These are phyloP conservation scores for Boleophthalmus pectinirostris DNA, from an alignment of 2,113 vertebrate genomes.

Conservation along the genomic window DNA sequence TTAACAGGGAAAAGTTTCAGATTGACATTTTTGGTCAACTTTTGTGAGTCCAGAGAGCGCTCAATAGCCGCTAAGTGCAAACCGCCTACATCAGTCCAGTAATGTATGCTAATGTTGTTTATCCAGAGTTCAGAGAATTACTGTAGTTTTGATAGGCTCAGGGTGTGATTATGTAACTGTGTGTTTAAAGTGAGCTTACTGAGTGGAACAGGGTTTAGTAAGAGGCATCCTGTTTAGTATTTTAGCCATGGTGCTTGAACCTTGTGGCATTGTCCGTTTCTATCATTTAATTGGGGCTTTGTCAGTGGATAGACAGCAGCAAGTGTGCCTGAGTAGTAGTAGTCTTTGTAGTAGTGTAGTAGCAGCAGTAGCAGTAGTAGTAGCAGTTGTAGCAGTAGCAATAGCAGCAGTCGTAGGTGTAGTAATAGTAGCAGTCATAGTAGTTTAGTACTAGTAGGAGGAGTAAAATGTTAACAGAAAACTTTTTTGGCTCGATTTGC, in stretches of 20 bases:
- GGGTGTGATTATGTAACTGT: background rate
- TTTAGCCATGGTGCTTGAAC: background rate
- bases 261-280: background rate
- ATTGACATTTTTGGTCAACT: background rate
- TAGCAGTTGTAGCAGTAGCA: too few relatives aligned
- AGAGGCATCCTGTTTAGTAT: background rate
- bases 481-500: too few relatives aligned
- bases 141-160: background rate
- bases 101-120: conserved; percentile 8
- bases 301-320: too few relatives aligned
- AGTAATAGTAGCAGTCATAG: too few relatives aligned
- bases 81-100: background rate
- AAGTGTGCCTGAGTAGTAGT: too few relatives aligned
- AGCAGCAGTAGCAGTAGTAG: too few relatives aligned
- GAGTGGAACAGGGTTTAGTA: background rate
- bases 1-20: background rate
- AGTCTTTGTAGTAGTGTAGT: too few relatives aligned
- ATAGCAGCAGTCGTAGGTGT: too few relatives aligned
- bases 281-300: too few relatives aligned
- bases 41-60: background rate
- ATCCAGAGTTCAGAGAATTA: background rate
- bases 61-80: background rate
- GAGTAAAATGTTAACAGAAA: too few relatives aligned
- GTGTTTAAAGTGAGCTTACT: background rate
- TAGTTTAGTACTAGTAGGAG: too few relatives aligned